These are phyloP conservation scores for Pithys albifrons DNA, from an alignment of 2,113 vertebrate species.

Conservation along the genomic window DNA sequence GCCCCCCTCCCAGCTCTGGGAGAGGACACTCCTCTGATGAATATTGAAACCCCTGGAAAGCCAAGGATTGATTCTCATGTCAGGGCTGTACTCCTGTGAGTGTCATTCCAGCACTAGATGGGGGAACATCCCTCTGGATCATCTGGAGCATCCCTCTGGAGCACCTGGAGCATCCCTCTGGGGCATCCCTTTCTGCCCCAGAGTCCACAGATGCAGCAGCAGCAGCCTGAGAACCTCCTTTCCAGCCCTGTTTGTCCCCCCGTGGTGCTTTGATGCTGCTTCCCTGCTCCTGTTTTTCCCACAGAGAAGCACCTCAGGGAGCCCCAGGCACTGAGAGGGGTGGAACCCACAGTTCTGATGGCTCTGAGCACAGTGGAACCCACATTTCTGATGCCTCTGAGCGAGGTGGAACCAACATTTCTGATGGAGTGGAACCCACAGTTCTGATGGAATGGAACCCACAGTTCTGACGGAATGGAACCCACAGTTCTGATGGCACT, in stretches of 20 bases:
- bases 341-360: not conserved
- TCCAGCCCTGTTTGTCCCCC: not conserved
- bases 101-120: not conserved
- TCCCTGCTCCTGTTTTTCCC: not conserved
- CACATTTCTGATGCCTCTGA: not conserved
- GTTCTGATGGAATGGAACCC: not conserved
- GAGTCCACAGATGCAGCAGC: fast-evolving
- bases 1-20: not conserved
- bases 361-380: too few relatives aligned
- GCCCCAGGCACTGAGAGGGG: not conserved
- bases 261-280: not conserved
- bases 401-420: not conserved
- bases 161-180: too few relatives aligned
- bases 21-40: not conserved
- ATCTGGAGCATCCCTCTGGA: too few relatives aligned
- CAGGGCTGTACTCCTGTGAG: not conserved
- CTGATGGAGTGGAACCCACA: too few relatives aligned
- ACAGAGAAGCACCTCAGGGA: not conserved
- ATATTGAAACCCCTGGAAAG: not conserved
- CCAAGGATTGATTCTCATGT: fast-evolving
- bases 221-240: not conserved
- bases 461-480: not conserved
- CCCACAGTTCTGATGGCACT: too few relatives aligned
- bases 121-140: not conserved
- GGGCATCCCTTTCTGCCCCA: not conserved